These are phyloP conservation scores for Grapholita molesta DNA, from an alignment of 1,140 invertebrate genomes.

Conservation along the genomic window DNA sequence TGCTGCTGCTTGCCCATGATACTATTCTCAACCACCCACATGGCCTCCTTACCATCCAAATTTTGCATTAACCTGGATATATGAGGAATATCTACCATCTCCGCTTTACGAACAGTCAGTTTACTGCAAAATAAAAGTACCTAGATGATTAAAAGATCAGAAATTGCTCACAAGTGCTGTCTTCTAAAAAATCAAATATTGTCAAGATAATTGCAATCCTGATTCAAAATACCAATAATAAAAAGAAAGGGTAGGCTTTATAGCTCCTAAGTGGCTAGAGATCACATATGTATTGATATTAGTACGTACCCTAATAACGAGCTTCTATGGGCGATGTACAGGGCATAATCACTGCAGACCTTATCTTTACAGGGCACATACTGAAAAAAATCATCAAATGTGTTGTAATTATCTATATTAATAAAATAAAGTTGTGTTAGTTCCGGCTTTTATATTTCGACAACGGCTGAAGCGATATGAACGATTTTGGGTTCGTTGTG, in stretches of 20 bases:
- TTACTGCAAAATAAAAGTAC: slow-evolving; percentile 34
- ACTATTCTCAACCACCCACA: slow-evolving; percentile 52
- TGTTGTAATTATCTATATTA: background rate
- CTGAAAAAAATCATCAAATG: slow-evolving; percentile 54
- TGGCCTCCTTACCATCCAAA: slow-evolving; percentile 46
- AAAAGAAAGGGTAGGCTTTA: too few relatives aligned
- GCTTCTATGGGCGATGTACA: slow-evolving; percentile 82
- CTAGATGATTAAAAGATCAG: background rate
- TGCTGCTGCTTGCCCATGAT: slow-evolving; percentile 39
- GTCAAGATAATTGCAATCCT: too few relatives aligned
- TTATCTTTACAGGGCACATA: slow-evolving; percentile 78
- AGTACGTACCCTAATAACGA: slow-evolving; percentile 71
- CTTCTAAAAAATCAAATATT: too few relatives aligned
- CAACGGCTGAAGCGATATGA: too few relatives aligned
- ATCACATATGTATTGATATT: too few relatives aligned
- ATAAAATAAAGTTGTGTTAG: too few relatives aligned
- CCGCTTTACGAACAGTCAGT: slow-evolving; percentile 51
- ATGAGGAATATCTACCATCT: slow-evolving; percentile 52
- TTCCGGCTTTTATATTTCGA: too few relatives aligned
- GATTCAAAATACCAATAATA: too few relatives aligned
- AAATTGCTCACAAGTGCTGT: background rate
- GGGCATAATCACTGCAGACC: slow-evolving; percentile 78
- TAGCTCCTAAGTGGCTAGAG: too few relatives aligned
- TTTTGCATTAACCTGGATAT: slow-evolving; percentile 45
- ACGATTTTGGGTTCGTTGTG: too few relatives aligned